Base-by-base conservation (phyloP, 92 coral and sea anemone genomes). In the Parazoanthus darwini region DNA sequence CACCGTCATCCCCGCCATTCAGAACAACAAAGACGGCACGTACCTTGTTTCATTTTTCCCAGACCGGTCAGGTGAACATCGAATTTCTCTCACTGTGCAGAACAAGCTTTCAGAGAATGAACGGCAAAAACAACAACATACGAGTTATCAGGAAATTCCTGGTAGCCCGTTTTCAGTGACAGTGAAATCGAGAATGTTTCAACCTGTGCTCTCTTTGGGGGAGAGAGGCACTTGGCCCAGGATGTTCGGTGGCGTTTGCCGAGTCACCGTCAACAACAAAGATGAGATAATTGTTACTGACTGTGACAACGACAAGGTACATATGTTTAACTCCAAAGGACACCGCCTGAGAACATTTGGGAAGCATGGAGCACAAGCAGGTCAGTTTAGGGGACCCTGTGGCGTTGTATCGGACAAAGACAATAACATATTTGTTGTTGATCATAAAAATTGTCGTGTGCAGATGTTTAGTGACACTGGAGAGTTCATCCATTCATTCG, bases 391-490 rank as follows among this genome's bases (percentile, higher is more conserved):
- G 0, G 25, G 14, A 36, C 91, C 88, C 33, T 2, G 5, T 18
- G 91, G 91, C 5, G 50, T 89, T 54, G 88, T 65, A 0, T 82
- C 78, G 13, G 83, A 82, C 36, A 44, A 76, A 63, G 42, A 39
- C 42, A 39, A 39, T 39, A 39, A 39, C 1, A 39, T 39, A 39
- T 0, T 39, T 39, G 42, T 39, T 39, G 42, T 0, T 39, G 42
- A 39, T 71, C 26, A 18, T 1, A 0, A 1, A 5, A 89, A 83
- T 75, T 46, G 77, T 75, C 67, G 84, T 4, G 66, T 89, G 14
- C 83, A 77, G 76, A 6, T 73, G 22, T 74, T 83, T 23, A 38
- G 6, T 63, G 67, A 48, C 29, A 36, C 20, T 23, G 91, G 91
- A 11, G 36, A 78, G 10, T 8, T 51, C 6, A 51, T 51, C 58